phyloP scores from a whole-genome alignment of 2,113 vertebrate genomes.

The Hemicordylus capensis region DNA sequence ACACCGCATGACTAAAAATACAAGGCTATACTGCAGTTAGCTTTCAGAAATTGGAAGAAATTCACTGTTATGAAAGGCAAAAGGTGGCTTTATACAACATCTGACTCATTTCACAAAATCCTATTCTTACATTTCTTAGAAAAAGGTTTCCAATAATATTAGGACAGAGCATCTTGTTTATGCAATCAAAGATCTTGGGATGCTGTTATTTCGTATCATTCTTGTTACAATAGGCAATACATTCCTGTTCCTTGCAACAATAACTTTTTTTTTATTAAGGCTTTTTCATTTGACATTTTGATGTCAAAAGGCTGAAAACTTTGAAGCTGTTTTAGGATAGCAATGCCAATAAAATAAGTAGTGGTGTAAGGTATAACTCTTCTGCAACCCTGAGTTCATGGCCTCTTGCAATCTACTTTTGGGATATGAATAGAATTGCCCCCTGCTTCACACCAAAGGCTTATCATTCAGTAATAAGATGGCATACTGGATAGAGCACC shows the following conservation, averaged over 20 bases:
- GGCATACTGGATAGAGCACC: no score
- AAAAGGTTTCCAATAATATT: constrained; percentile 7
- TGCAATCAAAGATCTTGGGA: neutral
- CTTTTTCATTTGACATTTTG: neutral
- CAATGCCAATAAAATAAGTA: neutral
- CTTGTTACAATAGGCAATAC: neutral
- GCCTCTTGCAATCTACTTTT: neutral
- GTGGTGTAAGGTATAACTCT: neutral
- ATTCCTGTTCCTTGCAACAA: neutral
- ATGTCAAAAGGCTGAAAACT: neutral
- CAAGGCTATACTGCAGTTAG: neutral
- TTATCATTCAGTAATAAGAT: no score
- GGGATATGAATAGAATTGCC: no score
- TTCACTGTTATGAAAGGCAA: neutral
- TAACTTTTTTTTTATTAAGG: neutral
- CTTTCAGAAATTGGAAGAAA: neutral
- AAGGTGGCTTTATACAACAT: neutral
- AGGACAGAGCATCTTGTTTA: constrained; percentile 1
- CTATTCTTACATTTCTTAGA: neutral
- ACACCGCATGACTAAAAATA: neutral
- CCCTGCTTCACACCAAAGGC: neutral
- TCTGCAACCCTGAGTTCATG: neutral
- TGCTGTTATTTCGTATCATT: neutral
- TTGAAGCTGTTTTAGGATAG: neutral
- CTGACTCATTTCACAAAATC: neutral